These are phyloP conservation scores for Scopus umbretta DNA, from an alignment of 2,113 vertebrate genomes.

Conservation along the genomic window DNA sequence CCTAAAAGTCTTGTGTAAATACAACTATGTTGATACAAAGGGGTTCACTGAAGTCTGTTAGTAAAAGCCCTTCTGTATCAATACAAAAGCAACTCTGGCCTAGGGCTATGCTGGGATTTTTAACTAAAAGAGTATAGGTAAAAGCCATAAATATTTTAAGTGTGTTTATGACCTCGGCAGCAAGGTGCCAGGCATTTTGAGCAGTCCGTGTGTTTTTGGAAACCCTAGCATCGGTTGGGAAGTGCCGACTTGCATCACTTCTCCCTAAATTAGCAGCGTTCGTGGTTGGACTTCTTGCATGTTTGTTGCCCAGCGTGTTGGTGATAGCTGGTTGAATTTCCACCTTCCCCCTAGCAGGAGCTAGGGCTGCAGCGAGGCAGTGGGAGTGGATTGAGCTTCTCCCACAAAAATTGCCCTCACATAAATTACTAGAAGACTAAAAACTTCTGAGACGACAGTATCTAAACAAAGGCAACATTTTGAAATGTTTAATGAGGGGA, in stretches of 20 bases:
- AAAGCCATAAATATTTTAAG: neutral
- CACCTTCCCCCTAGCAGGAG: neutral
- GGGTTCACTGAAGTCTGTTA: neutral
- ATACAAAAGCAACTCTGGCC: neutral
- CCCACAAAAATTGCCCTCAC: neutral
- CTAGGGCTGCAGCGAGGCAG: neutral
- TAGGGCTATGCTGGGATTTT: neutral
- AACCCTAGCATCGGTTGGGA: neutral
- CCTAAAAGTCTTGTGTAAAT: neutral
- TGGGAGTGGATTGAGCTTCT: neutral
- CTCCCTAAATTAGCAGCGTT: neutral
- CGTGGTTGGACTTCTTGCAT: neutral
- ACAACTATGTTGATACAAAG: neutral
- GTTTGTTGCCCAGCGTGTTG: neutral
- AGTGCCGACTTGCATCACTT: neutral
- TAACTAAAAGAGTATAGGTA: neutral
- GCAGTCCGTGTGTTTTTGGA: neutral
- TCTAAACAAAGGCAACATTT: constrained; percentile 61
- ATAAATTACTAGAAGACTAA: neutral
- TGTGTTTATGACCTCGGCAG: neutral
- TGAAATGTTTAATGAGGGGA: constrained; percentile 9
- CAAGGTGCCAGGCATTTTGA: neutral
- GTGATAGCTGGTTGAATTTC: neutral
- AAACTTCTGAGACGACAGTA: neutral
- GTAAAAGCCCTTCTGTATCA: neutral